Evolutionary conservation across 1,140 invertebrate species (phyloP).

Genomic region (Dryas iulia): DNA sequence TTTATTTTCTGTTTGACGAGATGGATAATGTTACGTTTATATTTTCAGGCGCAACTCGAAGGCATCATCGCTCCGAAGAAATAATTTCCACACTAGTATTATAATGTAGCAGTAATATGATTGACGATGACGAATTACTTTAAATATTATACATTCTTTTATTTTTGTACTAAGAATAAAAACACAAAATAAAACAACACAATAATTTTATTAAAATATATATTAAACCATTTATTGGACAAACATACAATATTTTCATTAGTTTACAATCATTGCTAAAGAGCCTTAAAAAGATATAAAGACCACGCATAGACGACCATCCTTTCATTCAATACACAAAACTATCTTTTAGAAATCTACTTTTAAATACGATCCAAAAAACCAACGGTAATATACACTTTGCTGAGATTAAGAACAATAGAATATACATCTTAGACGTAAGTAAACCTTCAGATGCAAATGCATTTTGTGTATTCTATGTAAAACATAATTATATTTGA

Average conservation of each 20-base stretch:
- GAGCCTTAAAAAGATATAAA: slow-evolving; percentile 74
- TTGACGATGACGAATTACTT: not conserved
- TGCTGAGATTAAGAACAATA: slow-evolving; percentile 36
- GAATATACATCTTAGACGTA: slow-evolving; percentile 28
- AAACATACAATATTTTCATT: slow-evolving; percentile 79
- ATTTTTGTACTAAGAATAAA: not conserved
- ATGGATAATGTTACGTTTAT: not conserved
- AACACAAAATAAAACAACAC: slow-evolving; percentile 45
- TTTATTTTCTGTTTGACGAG: not conserved
- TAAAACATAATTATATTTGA: slow-evolving; percentile 27
- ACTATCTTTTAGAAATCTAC: slow-evolving; percentile 32
- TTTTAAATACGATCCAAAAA: slow-evolving; percentile 51
- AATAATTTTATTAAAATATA: slow-evolving; percentile 77
- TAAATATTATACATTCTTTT: not conserved
- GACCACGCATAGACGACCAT: slow-evolving; percentile 64
- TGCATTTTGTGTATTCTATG: slow-evolving; percentile 27
- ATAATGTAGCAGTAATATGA: slow-evolving; percentile 69
- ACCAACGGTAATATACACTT: slow-evolving; percentile 50
- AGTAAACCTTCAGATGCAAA: slow-evolving; percentile 30
- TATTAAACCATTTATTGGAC: slow-evolving; percentile 79
- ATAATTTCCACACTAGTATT: not conserved
- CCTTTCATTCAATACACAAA: slow-evolving; percentile 55
- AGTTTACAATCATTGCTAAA: slow-evolving; percentile 73
- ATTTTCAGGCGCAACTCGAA: slow-evolving; percentile 90
- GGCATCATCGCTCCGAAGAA: slow-evolving; percentile 94